Evolutionary conservation across 2,888 invertebrate species (phyloP).

Genomic region (Herminia tarsipennalis): DNA sequence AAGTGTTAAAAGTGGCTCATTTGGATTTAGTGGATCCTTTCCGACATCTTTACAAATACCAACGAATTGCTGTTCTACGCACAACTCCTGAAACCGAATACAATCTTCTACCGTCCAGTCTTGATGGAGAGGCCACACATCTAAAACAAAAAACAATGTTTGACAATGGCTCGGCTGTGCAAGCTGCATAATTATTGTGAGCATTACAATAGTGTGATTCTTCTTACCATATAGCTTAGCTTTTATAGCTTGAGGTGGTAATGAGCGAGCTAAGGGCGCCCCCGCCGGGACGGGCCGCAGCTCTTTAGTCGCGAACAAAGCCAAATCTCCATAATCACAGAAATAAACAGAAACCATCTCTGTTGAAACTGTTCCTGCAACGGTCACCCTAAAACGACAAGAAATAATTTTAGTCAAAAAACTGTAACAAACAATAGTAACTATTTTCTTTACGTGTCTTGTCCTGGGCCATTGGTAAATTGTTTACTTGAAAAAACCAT

Average conservation of each 20-base stretch:
- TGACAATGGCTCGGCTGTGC: neutral
- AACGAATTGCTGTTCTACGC: constrained; percentile 89
- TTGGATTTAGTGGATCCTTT: constrained; percentile 86
- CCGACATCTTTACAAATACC: constrained; percentile 88
- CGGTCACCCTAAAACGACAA: constrained; percentile 67
- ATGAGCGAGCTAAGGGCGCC: constrained; percentile 68
- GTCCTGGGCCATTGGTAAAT: no score
- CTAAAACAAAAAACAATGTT: constrained; percentile 54
- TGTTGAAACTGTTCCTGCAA: constrained; percentile 77
- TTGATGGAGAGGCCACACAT: constrained; percentile 82
- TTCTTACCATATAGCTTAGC: constrained; percentile 77
- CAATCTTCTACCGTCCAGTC: constrained; percentile 92
- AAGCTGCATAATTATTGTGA: no score
- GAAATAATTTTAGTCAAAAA: no score
- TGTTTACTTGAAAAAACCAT: no score
- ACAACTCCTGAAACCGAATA: constrained; percentile 89
- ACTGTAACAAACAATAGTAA: neutral
- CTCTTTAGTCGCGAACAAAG: constrained; percentile 62
- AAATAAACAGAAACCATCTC: constrained; percentile 85
- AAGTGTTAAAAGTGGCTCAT: constrained; percentile 87
- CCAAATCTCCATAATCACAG: constrained; percentile 87
- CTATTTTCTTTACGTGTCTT: neutral
- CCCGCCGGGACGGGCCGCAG: constrained; percentile 69
- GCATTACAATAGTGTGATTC: no score
- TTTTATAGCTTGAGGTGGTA: constrained; percentile 79